Evolutionary conservation across 2,113 vertebrate species (phyloP).

Genomic region (Microcebus tavaratra): DNA sequence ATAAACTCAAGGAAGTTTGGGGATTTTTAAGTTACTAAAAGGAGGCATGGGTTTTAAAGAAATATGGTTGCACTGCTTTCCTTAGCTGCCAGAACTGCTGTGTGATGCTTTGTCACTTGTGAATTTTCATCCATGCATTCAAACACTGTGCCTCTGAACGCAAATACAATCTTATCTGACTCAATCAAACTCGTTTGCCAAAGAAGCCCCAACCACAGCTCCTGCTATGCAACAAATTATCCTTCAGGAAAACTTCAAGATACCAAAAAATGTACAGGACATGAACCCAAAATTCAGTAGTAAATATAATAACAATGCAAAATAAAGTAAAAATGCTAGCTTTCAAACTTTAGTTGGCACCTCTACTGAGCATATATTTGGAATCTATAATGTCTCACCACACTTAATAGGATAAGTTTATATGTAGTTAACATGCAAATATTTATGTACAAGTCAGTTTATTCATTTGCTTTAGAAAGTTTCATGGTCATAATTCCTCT

Average conservation of each 20-base stretch:
- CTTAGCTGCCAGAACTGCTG: neutral
- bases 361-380: neutral
- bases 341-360: neutral
- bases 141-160: neutral
- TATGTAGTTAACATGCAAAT: neutral
- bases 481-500: neutral
- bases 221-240: neutral
- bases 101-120: neutral
- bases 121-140: conserved; percentile 3
- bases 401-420: neutral
- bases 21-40: neutral
- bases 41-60: neutral
- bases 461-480: neutral
- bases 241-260: neutral
- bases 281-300: neutral
- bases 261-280: neutral
- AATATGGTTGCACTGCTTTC: neutral
- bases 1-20: neutral
- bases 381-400: neutral
- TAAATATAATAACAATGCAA: neutral
- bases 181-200: neutral
- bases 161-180: neutral
- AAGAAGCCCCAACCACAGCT: neutral
- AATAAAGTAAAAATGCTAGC: neutral
- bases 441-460: neutral